Evolutionary conservation across 2,113 vertebrate genomes (phyloP).

Genomic region (Thymallus thymallus): DNA sequence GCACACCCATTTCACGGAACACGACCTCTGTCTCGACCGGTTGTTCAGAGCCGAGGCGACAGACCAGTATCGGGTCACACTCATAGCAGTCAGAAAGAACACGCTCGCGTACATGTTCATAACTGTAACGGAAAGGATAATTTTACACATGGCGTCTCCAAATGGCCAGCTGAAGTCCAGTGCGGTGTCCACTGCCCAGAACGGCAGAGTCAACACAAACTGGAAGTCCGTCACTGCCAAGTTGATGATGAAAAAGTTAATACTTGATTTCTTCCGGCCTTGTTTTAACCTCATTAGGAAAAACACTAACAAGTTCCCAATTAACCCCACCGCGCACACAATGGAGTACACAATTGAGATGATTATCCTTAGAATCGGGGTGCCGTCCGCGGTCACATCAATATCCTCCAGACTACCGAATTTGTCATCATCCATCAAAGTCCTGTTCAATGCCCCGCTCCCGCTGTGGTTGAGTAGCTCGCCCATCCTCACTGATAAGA

Average conservation of each 20-base stretch:
- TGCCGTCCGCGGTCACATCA: conserved; percentile 65
- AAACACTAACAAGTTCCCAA: conserved; percentile 72
- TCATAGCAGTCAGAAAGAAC: conserved; percentile 77
- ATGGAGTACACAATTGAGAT: conserved; percentile 73
- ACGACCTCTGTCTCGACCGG: conserved; percentile 34
- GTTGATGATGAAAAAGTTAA: conserved; percentile 75
- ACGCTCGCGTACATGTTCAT: conserved; percentile 80
- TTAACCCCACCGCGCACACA: conserved; percentile 71
- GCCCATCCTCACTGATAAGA: conserved; percentile 61
- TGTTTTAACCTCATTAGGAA: conserved; percentile 72
- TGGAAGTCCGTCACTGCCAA: conserved; percentile 76
- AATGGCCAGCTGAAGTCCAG: conserved; percentile 81
- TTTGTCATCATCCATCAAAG: conserved; percentile 35
- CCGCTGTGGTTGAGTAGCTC: conserved; percentile 63
- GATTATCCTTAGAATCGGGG: conserved; percentile 64
- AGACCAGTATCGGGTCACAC: conserved; percentile 72
- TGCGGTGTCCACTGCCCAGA: conserved; percentile 76
- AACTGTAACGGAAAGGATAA: conserved; percentile 73
- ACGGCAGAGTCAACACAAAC: conserved; percentile 77
- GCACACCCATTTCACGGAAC: conserved; percentile 66
- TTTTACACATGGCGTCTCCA: conserved; percentile 74
- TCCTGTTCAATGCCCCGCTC: conserved; percentile 59
- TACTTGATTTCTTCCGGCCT: conserved; percentile 65
- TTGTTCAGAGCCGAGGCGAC: conserved; percentile 66
- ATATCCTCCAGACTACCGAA: conserved; percentile 63